Conservation (phyloP, 1,140 invertebrate genomes). For the Vanessa tameamea region DNA sequence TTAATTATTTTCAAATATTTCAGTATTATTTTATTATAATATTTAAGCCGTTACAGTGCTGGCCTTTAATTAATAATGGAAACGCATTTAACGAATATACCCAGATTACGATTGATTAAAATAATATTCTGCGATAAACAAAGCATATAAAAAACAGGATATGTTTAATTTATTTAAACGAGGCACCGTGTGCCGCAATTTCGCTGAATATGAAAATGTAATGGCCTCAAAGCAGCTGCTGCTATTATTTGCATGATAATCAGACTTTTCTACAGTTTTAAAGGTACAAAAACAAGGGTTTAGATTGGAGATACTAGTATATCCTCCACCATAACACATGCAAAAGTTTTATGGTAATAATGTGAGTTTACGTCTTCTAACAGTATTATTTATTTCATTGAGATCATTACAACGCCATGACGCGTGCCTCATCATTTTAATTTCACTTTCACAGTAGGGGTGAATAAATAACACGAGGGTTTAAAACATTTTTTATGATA, state of each 20-base stretch:
- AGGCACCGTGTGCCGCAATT: background rate
- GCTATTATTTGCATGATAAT: conserved; percentile 22
- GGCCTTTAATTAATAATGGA: background rate
- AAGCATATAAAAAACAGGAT: background rate
- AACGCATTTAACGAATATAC: background rate
- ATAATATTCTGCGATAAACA: background rate
- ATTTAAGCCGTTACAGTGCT: background rate
- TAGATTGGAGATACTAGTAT: background rate
- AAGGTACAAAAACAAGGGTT: background rate
- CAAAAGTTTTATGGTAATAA: background rate
- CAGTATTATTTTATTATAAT: too few relatives aligned
- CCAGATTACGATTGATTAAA: background rate
- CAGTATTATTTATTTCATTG: background rate
- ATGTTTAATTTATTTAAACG: conserved; percentile 15
- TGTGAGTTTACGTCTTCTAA: background rate
- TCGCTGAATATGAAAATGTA: conserved; percentile 8
- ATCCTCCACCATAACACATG: background rate
- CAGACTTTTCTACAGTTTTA: conserved; percentile 2
- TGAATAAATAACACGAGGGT: too few relatives aligned
- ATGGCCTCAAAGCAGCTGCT: conserved; percentile 17
- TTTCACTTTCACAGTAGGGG: too few relatives aligned
- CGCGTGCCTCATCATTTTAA: too few relatives aligned
- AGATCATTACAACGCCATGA: too few relatives aligned
- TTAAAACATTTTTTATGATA: too few relatives aligned
- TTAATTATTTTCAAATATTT: too few relatives aligned